A percentile compares a stretch with the other conserved stretches of the same genome.
These are phyloP conservation scores for Stylophora pistillata DNA, from an alignment of 64 coral and sea anemone species.

Conservation along the genomic window DNA sequence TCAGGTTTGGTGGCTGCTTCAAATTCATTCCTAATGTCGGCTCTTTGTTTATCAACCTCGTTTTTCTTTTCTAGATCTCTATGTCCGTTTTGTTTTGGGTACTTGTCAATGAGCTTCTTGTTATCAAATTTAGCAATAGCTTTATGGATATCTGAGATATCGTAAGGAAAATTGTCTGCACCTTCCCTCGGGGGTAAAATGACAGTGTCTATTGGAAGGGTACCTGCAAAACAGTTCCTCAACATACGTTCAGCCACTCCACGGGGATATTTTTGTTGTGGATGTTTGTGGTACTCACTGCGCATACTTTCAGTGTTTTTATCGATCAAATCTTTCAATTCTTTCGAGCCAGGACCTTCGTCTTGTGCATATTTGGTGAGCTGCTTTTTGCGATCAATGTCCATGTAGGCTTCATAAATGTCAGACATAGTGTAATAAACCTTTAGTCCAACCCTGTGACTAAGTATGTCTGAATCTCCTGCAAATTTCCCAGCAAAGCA, in stretches of 20 bases:
- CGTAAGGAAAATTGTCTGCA: neutral
- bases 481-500: slow-evolving; percentile 23
- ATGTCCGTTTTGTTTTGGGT: neutral
- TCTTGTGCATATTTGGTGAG: neutral
- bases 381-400: neutral
- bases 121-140: neutral
- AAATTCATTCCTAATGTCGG: neutral
- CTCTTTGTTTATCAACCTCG: neutral
- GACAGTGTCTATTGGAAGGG: too few species aligned
- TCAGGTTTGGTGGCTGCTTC: neutral
- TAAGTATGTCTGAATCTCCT: neutral
- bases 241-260: neutral
- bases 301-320: neutral
- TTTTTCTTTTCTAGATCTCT: neutral
- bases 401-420: neutral
- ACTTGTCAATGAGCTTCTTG: neutral
- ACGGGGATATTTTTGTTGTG: neutral
- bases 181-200: too few species aligned
- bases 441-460: neutral
- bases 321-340: neutral
- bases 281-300: neutral
- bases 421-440: neutral
- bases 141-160: neutral
- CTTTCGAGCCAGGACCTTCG: neutral
- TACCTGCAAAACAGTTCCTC: neutral